Evolutionary conservation across 2,797 vertebrate species (phyloP).

Genomic region (Myoxocephalus aenaeus): DNA sequence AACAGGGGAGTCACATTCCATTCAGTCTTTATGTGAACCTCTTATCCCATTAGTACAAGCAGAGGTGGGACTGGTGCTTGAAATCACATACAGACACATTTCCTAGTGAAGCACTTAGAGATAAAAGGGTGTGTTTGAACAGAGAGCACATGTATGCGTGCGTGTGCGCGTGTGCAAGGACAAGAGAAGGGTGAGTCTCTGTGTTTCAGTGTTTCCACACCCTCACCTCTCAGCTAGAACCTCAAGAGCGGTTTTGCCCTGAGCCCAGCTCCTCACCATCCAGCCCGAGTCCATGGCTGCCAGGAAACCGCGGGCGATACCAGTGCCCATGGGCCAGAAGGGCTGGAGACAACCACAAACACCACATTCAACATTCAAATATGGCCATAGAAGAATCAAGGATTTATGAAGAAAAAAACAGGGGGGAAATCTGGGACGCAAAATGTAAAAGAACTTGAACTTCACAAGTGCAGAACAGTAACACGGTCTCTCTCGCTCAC

Average conservation of each 20-base stretch:
- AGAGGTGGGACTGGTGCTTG: slow-evolving; percentile 63
- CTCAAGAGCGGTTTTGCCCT: slow-evolving; percentile 90
- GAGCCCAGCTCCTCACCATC: slow-evolving; percentile 98
- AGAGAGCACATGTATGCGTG: slow-evolving; percentile 16
- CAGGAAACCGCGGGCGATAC: slow-evolving; percentile 97
- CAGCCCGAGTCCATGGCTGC: slow-evolving; percentile 97
- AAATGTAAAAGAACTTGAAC: neutral
- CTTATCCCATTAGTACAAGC: slow-evolving; percentile 62
- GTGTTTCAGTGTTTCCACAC: slow-evolving; percentile 58
- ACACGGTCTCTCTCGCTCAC: slow-evolving; percentile 73
- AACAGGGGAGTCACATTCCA: slow-evolving; percentile 61
- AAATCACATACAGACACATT: slow-evolving; percentile 61
- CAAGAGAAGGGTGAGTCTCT: neutral
- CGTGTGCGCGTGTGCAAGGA: neutral
- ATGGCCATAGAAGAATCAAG: slow-evolving; percentile 23
- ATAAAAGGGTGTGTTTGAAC: slow-evolving; percentile 70
- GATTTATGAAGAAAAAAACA: neutral
- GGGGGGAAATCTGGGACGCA: no score
- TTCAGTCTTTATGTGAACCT: slow-evolving; percentile 44
- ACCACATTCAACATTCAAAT: slow-evolving; percentile 61
- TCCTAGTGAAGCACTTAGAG: slow-evolving; percentile 75
- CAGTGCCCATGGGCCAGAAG: slow-evolving; percentile 99
- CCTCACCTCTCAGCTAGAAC: slow-evolving; percentile 96
- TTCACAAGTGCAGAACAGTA: neutral
- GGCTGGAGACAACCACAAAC: slow-evolving; percentile 80